These are phyloP conservation scores for Homarus gammarus DNA, from an alignment of 2,888 invertebrate species.

Conservation along the genomic window DNA sequence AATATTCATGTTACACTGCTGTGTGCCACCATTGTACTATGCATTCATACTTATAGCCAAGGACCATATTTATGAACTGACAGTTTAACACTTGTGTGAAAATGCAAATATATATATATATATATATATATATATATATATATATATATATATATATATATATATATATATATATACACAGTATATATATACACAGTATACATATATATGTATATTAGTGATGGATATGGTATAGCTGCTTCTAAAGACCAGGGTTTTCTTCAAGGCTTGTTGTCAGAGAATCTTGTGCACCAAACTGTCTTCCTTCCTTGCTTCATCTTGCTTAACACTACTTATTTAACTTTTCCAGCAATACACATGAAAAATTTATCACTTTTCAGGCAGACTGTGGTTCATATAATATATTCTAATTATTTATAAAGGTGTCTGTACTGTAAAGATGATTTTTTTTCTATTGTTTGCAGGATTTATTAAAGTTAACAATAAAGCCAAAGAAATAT, in stretches of 20 bases:
- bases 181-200: neutral
- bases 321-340: constrained; percentile 38
- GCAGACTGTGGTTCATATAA: neutral
- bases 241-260: constrained; percentile 36
- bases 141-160: neutral
- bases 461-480: constrained; percentile 12
- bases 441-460: constrained; percentile 16
- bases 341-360: constrained; percentile 11
- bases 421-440: constrained; percentile 16
- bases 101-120: constrained; percentile 3
- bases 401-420: neutral
- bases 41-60: constrained; percentile 4
- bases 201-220: constrained; percentile 26
- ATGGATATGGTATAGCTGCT: constrained; percentile 49
- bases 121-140: neutral
- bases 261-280: constrained; percentile 42
- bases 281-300: constrained; percentile 49
- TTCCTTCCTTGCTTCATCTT: constrained; percentile 51
- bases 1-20: constrained; percentile 4
- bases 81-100: constrained; percentile 27
- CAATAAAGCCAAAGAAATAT: constrained; percentile 10
- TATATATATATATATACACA: neutral
- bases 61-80: constrained; percentile 19
- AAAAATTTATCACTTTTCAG: neutral
- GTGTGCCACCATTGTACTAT: neutral